Base-by-base conservation (phyloP, 2,888 invertebrate genomes). In the Drosophila lacicola region DNA sequence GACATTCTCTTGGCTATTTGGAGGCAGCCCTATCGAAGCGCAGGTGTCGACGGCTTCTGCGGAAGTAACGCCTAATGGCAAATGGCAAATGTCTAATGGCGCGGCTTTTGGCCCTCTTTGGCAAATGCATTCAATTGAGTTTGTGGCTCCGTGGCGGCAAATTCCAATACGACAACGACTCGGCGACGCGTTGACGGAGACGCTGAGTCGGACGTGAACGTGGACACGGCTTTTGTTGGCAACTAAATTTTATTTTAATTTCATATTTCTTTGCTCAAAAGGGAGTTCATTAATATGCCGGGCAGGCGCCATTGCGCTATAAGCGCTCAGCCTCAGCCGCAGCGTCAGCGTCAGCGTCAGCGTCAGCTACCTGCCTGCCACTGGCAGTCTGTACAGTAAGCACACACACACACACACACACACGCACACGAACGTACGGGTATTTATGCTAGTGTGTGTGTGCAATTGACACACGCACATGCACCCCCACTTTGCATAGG, bases 261-360 rank as follows among this genome's bases (percentile, higher is more conserved):
- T 89, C 75, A 86, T 87, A 84, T 88, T 84, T 82, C 82, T 71
- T 67, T 78, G 46, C 65, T 61, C 60, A 67, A 80, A 86, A 78
- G 89, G 88, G 88, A 88, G 88, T 88, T 89, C 78, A 86, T 86
- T 86, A 76, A 88, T 85, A 89, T 86, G 85, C 86, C 71, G 70
- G 41, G 44, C 86, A 88, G 82, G 88, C 78, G 80, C 72, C 82
- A 68, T 71, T 82, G 80, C 82, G 83, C 85, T 78, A 68, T 81
- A 84, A 78, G 81, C 72, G 83, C 68, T 77, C 44, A 74, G 57
- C 55, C 34, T 37, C 73, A 62, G 72, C 68, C 51, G 44, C 69
- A 74, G 57, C 55, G 39, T 46, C 69, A 74, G 57, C 55, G 39
- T 37, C 73, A 62, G 72, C 68, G 54, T 55, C 78, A 37, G 56